Conservation (phyloP, 2,888 invertebrate species). For the Helobdella robusta region DNA sequence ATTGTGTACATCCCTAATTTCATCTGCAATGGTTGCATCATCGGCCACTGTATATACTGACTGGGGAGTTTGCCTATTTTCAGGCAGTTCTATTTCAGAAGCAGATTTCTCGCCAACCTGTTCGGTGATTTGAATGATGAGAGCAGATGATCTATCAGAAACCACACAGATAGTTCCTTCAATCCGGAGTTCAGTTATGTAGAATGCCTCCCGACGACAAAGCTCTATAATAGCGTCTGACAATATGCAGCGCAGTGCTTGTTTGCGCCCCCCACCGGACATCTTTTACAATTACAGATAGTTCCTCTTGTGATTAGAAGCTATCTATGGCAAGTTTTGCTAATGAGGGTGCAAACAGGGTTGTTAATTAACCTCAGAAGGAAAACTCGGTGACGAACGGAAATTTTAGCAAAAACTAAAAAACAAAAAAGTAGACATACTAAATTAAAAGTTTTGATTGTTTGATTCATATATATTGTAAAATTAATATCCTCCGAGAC, state of each 20-base stretch:
- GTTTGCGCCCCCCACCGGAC: constrained; percentile 14
- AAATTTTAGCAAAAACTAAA: no score
- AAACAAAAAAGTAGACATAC: no score
- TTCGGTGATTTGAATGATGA: constrained; percentile 34
- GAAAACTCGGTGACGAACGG: no score
- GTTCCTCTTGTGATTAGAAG: no score
- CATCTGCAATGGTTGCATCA: background rate
- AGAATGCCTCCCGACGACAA: constrained; percentile 33
- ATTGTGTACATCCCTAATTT: constrained; percentile 8
- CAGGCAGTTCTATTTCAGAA: background rate
- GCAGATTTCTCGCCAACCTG: constrained; percentile 32
- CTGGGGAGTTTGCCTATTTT: constrained; percentile 17
- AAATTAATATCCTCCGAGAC: no score
- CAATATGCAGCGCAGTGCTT: constrained; percentile 26
- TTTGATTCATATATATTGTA: no score
- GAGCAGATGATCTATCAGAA: constrained; percentile 33
- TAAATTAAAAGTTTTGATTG: no score
- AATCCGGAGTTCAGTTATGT: constrained; percentile 33
- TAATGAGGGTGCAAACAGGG: no score
- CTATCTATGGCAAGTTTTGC: no score
- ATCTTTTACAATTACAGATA: no score
- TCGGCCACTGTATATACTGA: constrained; percentile 8
- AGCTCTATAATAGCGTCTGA: constrained; percentile 34
- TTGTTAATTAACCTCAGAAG: no score
- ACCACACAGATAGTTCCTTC: constrained; percentile 35